phyloP scores from a whole-genome alignment of 2,797 vertebrate genomes.

The Octomys mimax region DNA sequence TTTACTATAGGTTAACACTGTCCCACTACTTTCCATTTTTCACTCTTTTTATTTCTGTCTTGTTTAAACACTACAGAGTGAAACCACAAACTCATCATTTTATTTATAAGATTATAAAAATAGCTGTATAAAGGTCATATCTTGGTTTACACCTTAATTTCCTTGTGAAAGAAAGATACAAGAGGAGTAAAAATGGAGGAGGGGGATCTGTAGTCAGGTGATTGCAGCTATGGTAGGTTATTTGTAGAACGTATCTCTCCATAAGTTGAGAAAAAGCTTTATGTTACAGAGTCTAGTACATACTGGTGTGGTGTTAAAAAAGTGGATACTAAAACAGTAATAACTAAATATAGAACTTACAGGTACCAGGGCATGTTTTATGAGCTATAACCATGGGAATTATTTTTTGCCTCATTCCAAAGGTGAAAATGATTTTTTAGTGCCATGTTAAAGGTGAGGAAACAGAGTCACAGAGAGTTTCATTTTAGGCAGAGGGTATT shows the following conservation, averaged over 20 bases:
- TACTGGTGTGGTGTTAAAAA: neutral
- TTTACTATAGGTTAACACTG: neutral
- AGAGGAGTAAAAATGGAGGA: neutral
- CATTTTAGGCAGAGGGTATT: neutral
- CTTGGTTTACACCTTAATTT: conserved; percentile 41
- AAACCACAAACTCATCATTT: conserved; percentile 14
- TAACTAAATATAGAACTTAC: neutral
- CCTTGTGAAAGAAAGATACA: neutral
- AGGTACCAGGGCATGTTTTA: neutral
- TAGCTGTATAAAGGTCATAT: neutral
- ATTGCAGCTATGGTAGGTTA: neutral
- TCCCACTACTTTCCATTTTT: neutral
- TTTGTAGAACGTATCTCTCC: neutral
- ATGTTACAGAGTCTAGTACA: neutral
- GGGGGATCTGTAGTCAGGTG: neutral
- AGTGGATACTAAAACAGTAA: neutral
- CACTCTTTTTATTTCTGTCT: conserved; percentile 26
- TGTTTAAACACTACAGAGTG: neutral
- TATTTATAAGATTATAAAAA: conserved; percentile 43
- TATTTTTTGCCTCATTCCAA: conserved; percentile 21
- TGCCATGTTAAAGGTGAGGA: neutral
- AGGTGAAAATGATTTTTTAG: neutral
- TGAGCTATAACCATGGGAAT: neutral
- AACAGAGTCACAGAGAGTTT: neutral
- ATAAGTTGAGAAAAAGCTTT: conserved; percentile 36